Conservation (phyloP, 2,888 invertebrate species). For the Mythimna ferrago region DNA sequence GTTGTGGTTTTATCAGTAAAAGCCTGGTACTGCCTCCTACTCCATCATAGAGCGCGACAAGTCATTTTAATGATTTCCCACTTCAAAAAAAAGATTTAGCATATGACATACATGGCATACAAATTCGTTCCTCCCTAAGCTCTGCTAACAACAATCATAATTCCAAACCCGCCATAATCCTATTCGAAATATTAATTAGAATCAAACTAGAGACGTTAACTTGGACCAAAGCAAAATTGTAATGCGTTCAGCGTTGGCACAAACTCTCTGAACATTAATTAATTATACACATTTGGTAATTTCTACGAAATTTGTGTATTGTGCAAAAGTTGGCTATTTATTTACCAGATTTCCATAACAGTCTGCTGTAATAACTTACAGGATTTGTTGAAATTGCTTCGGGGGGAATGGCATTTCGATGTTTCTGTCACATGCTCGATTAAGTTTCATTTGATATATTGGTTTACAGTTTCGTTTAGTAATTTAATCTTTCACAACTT, state of each 20-base stretch:
- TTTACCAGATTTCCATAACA: slow-evolving; percentile 54
- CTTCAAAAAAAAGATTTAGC: no score
- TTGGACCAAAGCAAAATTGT: slow-evolving; percentile 55
- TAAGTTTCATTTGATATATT: slow-evolving; percentile 25
- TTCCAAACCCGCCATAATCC: not conserved
- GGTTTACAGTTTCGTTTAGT: slow-evolving; percentile 10
- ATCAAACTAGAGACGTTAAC: slow-evolving; percentile 15
- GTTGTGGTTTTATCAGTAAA: no score
- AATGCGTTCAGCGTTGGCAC: slow-evolving; percentile 43
- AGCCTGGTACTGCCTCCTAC: no score
- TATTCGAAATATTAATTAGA: not conserved
- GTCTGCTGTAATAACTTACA: slow-evolving; percentile 32
- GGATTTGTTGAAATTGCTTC: slow-evolving; percentile 34
- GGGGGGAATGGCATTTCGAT: slow-evolving; percentile 33
- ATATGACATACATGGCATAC: no score
- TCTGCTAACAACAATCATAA: not conserved
- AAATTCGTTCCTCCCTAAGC: not conserved
- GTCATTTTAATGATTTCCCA: no score
- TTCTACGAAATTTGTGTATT: slow-evolving; percentile 54
- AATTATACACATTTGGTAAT: slow-evolving; percentile 61
- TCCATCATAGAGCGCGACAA: no score
- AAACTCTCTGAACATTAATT: slow-evolving; percentile 57
- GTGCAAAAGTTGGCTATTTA: slow-evolving; percentile 56
- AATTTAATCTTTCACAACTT: slow-evolving; percentile 3
- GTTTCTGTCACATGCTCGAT: slow-evolving; percentile 33